These are phyloP conservation scores for Choloepus didactylus DNA, from an alignment of 2,797 vertebrate species.

Conservation along the genomic window DNA sequence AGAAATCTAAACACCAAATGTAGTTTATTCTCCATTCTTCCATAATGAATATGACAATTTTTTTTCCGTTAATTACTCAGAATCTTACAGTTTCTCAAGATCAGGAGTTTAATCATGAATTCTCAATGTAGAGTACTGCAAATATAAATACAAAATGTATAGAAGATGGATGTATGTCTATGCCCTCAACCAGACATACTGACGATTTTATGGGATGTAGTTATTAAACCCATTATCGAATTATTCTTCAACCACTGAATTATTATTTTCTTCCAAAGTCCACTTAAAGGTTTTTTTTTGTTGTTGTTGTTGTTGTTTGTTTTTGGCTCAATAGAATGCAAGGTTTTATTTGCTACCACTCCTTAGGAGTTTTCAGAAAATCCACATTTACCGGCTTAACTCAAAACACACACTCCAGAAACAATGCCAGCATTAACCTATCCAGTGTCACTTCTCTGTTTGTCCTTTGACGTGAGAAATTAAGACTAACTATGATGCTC, in stretches of 20 bases:
- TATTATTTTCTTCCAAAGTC: constrained; percentile 28
- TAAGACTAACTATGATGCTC: too few species aligned
- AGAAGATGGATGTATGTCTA: not conserved
- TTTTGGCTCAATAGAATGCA: too few species aligned
- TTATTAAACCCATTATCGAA: constrained; percentile 9
- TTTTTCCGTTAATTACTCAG: constrained; percentile 56
- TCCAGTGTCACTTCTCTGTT: too few species aligned
- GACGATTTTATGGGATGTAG: not conserved
- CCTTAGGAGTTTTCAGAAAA: not conserved
- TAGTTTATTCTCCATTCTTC: not conserved
- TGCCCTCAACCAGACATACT: not conserved
- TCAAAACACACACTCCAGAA: too few species aligned
- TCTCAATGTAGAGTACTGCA: not conserved
- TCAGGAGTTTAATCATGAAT: not conserved
- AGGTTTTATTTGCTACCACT: too few species aligned
- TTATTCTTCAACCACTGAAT: not conserved
- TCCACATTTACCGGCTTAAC: not conserved
- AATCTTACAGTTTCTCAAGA: constrained; percentile 34
- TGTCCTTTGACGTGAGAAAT: too few species aligned
- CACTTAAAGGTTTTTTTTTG: too few species aligned
- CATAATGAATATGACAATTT: constrained; percentile 34
- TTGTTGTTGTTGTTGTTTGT: too few species aligned
- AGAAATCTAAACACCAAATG: constrained; percentile 55
- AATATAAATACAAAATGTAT: constrained; percentile 27
- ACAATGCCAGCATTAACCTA: too few species aligned